Evolutionary conservation across 2,888 invertebrate genomes (phyloP).

Genomic region (Parnassius smintheus): DNA sequence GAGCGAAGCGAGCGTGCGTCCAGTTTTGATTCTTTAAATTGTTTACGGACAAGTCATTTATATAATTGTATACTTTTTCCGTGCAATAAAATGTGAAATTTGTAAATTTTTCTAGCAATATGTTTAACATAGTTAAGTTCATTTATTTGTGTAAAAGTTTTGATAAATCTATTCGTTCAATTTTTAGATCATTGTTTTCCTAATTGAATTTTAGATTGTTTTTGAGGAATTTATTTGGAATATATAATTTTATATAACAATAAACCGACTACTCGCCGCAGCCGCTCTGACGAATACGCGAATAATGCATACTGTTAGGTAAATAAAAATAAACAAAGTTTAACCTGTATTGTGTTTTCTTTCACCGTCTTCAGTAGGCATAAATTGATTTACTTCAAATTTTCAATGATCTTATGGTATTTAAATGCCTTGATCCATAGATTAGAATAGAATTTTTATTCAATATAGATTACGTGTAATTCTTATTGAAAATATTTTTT

Average conservation of each 20-base stretch:
- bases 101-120: neutral
- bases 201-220: no score
- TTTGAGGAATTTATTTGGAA: no score
- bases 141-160: conserved; percentile 1
- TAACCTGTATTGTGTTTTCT: conserved; percentile 3
- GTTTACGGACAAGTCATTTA: neutral
- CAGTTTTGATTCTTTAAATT: neutral
- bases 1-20: neutral
- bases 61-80: neutral
- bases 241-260: neutral
- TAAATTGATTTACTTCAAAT: no score
- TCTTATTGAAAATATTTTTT: no score
- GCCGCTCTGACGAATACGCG: conserved; percentile 14
- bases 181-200: no score
- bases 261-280: neutral
- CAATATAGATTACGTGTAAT: no score
- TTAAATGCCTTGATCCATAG: no score
- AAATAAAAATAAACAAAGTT: conserved; percentile 17
- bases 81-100: neutral
- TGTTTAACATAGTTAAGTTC: neutral
- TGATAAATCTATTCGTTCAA: neutral
- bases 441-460: no score
- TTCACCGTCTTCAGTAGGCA: neutral
- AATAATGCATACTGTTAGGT: conserved; percentile 21
- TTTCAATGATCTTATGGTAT: no score